A percentile compares a stretch with the other conserved stretches of the same genome.
phyloP scores from a whole-genome alignment of 2,888 invertebrate genomes.

The Caenorhabditis sinica region DNA sequence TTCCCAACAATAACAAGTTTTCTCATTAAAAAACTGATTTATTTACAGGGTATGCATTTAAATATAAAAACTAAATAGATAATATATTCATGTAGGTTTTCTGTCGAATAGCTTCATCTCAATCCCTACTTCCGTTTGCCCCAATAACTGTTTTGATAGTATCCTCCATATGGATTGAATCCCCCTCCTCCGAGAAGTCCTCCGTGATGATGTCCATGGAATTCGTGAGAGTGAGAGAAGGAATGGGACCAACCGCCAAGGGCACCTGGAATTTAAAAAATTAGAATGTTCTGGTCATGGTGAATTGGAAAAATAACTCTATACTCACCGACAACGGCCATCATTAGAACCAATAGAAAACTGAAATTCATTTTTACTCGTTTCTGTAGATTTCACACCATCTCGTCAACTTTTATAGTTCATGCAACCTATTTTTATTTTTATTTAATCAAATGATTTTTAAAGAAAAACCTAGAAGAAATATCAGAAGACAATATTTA shows the following conservation, averaged over 20 bases:
- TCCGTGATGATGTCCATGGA: conserved; percentile 27
- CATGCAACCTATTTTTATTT: conserved; percentile 13
- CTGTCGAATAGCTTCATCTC: not conserved
- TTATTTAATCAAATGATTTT: conserved; percentile 1
- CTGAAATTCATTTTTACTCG: conserved; percentile 13
- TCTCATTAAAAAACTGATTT: not conserved
- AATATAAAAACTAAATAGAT: not conserved
- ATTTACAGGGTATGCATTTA: not conserved
- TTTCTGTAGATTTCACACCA: not conserved
- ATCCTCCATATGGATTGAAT: conserved; percentile 38
- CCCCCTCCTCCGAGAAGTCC: conserved; percentile 29
- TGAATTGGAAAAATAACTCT: not conserved
- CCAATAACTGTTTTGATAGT: conserved; percentile 22
- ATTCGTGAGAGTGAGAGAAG: conserved; percentile 33
- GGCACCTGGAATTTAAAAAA: conserved; percentile 4
- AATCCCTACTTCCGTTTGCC: conserved; percentile 24
- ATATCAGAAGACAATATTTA: not conserved
- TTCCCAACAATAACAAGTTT: too few relatives aligned
- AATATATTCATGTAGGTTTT: not conserved
- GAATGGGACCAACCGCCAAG: conserved; percentile 30
- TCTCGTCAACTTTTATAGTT: not conserved
- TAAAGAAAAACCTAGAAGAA: conserved; percentile 1
- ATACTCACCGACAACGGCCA: conserved; percentile 39
- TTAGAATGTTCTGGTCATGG: not conserved
- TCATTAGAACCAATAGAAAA: conserved; percentile 21